Conservation (phyloP, 2,888 invertebrate species). For the Oxystoma pomonae region DNA sequence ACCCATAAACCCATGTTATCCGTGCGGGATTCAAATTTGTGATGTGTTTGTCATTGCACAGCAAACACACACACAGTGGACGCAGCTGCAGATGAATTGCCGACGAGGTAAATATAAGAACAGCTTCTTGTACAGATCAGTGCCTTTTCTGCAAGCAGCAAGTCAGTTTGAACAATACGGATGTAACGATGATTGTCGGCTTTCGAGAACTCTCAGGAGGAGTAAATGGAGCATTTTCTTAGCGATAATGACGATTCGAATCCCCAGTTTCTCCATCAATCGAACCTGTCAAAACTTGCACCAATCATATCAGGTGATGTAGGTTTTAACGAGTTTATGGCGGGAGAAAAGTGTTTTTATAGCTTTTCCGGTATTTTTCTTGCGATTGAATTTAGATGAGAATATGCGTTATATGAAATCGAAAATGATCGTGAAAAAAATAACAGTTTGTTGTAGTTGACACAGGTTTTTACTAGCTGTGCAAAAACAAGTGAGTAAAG, state of each 20-base stretch:
- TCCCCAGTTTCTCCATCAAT: conserved; percentile 35
- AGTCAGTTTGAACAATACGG: conserved; percentile 40
- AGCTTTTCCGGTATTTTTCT: conserved; percentile 5
- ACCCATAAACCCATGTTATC: too few relatives aligned
- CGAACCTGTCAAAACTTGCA: conserved; percentile 42
- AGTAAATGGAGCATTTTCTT: conserved; percentile 44
- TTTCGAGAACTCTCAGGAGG: conserved; percentile 42
- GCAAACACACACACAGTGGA: too few relatives aligned
- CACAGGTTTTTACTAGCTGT: too few relatives aligned
- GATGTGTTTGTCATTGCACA: too few relatives aligned
- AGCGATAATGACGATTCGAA: conserved; percentile 43
- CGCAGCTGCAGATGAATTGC: too few relatives aligned
- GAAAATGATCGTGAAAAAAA: too few relatives aligned
- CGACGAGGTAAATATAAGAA: too few relatives aligned
- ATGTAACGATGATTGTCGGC: conserved; percentile 48
- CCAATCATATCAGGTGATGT: conserved; percentile 40
- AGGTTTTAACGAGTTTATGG: conserved; percentile 31
- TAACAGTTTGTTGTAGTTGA: too few relatives aligned
- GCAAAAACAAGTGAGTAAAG: too few relatives aligned
- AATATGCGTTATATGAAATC: too few relatives aligned
- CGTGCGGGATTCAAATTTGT: too few relatives aligned
- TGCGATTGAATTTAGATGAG: not conserved
- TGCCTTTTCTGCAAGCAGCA: not conserved
- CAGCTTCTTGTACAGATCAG: not conserved
- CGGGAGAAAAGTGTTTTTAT: conserved; percentile 16